Percentiles rank a stretch among this genome's conserved stretches.
Conservation (phyloP, 2,888 invertebrate species). For the Galerucella calmariensis region DNA sequence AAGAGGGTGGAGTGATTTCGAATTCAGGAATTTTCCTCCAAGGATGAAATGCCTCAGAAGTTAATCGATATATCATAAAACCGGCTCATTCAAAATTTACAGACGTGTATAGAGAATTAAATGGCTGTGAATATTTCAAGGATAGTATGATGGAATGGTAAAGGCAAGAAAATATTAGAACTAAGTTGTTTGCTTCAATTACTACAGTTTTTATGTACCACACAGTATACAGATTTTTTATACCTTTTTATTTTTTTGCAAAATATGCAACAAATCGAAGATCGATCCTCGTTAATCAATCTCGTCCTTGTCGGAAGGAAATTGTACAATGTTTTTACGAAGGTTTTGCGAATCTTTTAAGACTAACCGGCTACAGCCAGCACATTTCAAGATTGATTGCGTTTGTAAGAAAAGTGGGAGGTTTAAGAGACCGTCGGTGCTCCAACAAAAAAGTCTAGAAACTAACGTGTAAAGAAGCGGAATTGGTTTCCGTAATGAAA, state of each 20-base stretch:
- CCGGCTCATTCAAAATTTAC: conserved; percentile 5
- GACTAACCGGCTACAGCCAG: conserved; percentile 6
- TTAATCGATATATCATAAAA: conserved; percentile 17
- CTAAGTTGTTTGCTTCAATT: too few species aligned
- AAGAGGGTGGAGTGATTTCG: conserved; percentile 20
- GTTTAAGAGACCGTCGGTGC: conserved; percentile 9
- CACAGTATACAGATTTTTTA: too few species aligned
- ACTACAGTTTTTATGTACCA: too few species aligned
- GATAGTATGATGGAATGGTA: background rate
- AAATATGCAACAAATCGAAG: background rate
- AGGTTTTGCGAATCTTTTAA: conserved; percentile 13
- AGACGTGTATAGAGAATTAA: background rate
- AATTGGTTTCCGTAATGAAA: background rate
- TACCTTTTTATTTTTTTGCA: background rate
- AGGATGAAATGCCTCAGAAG: conserved; percentile 10
- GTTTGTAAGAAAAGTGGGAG: conserved; percentile 3
- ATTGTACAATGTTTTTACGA: conserved; percentile 13
- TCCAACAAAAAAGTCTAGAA: conserved; percentile 10
- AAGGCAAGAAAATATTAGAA: too few species aligned
- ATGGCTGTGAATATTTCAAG: background rate
- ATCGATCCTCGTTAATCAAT: background rate
- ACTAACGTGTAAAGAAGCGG: background rate
- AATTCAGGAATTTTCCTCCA: conserved; percentile 31
- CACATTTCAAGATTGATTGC: conserved; percentile 23
- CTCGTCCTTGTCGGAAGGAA: background rate